Percentiles rank a stretch among this genome's conserved stretches.
phyloP scores from a whole-genome alignment of 2,888 invertebrate genomes.

The Doris montereyensis region DNA sequence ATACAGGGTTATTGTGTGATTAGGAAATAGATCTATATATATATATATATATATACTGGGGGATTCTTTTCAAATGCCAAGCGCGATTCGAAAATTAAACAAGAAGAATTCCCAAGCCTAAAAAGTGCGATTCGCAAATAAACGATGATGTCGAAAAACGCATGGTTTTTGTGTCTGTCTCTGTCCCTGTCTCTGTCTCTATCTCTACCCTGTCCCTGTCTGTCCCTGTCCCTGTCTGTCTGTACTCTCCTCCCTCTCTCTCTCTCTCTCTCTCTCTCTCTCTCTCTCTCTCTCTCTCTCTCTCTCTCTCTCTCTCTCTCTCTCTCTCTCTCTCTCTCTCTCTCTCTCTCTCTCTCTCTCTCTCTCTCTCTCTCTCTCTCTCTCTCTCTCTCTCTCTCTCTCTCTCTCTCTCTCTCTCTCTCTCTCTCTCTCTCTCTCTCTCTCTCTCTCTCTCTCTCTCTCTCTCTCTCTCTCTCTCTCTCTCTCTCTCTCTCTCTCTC shows the following conservation, averaged over 20 bases:
- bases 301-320: slow-evolving; percentile 19
- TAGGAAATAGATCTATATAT: too few species aligned
- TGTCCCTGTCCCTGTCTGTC: background rate
- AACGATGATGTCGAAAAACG: too few species aligned
- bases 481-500: slow-evolving; percentile 22
- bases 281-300: slow-evolving; percentile 24
- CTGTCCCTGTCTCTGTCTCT: background rate
- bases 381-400: background rate
- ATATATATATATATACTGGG: too few species aligned
- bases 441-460: slow-evolving; percentile 9
- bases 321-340: slow-evolving; percentile 4
- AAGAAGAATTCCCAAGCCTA: too few species aligned
- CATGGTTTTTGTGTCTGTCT: too few species aligned
- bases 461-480: background rate
- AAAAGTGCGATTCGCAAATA: too few species aligned
- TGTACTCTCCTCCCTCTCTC: background rate
- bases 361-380: slow-evolving; percentile 12
- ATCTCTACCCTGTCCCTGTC: background rate
- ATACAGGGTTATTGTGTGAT: too few species aligned
- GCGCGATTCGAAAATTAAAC: too few species aligned
- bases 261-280: slow-evolving; percentile 23
- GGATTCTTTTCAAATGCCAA: too few species aligned
- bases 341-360: slow-evolving; percentile 22
- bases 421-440: background rate
- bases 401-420: background rate